A percentile compares a stretch with the other conserved stretches of the same genome.
phyloP scores from a whole-genome alignment of 2,888 invertebrate species.

The Anodontia alba region DNA sequence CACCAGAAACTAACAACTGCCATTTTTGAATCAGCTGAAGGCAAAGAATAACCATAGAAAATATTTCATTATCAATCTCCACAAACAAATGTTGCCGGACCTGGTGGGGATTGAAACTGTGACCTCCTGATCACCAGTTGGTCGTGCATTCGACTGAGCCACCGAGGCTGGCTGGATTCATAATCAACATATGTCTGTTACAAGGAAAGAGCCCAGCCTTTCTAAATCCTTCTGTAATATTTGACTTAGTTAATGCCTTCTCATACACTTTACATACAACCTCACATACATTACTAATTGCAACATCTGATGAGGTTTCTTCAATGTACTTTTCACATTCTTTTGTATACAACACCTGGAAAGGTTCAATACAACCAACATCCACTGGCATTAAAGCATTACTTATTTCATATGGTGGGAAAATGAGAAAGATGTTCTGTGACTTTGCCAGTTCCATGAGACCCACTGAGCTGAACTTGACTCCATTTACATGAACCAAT shows the following conservation, averaged over 20 bases:
- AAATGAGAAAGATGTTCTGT: not conserved
- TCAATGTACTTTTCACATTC: not conserved
- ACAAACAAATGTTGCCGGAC: too few species aligned
- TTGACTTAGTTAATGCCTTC: not conserved
- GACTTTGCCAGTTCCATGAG: not conserved
- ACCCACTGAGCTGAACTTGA: conserved; percentile 1
- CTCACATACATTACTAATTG: not conserved
- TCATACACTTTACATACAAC: not conserved
- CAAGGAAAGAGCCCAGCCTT: not conserved
- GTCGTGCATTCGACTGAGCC: too few species aligned
- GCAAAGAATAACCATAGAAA: too few species aligned
- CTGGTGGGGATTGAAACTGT: too few species aligned
- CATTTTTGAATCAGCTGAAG: too few species aligned
- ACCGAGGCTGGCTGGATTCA: too few species aligned
- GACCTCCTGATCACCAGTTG: too few species aligned
- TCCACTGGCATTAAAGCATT: conserved; percentile 9
- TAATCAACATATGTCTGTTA: not conserved
- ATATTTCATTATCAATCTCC: too few species aligned
- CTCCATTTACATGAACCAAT: not conserved
- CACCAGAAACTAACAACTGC: too few species aligned
- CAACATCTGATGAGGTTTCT: not conserved
- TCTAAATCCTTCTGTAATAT: not conserved
- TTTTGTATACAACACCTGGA: not conserved
- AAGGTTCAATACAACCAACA: conserved; percentile 5
- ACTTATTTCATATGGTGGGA: not conserved